Evolutionary conservation across 2,113 vertebrate species (phyloP).

Genomic region (Origma solitaria): DNA sequence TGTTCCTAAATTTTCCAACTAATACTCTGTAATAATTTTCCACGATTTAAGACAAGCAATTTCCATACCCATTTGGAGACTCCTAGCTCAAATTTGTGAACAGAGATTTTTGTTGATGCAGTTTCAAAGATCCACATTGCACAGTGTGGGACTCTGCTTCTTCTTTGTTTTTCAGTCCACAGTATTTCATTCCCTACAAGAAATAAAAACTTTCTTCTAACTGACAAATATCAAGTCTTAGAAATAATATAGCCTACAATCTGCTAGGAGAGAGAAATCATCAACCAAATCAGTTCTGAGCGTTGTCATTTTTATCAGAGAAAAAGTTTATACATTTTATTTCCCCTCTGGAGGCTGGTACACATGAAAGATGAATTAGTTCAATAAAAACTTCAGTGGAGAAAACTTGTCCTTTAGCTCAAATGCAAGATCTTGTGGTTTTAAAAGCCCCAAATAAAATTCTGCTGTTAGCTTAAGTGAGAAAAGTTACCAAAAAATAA

Average conservation of each 20-base stretch:
- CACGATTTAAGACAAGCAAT: neutral
- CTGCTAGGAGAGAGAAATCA: neutral
- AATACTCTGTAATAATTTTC: neutral
- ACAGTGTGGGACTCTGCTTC: neutral
- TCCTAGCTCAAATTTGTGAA: neutral
- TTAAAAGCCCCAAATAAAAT: neutral
- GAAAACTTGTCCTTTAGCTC: neutral
- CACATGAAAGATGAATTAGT: constrained; percentile 9
- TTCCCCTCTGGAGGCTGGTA: neutral
- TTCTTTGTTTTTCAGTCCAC: neutral
- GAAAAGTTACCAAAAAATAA: neutral
- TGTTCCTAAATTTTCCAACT: neutral
- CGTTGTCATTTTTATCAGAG: neutral
- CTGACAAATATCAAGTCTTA: neutral
- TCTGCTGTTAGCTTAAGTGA: neutral
- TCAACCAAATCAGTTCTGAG: neutral
- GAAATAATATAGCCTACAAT: neutral
- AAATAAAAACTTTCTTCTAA: neutral
- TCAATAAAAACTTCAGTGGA: neutral
- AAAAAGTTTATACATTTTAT: neutral
- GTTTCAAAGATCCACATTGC: neutral
- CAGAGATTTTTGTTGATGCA: neutral
- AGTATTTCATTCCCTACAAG: neutral
- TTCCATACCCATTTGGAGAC: neutral
- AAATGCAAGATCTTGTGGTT: neutral